phyloP scores from a whole-genome alignment of 1,140 invertebrate species.

The Saccostrea echinata region DNA sequence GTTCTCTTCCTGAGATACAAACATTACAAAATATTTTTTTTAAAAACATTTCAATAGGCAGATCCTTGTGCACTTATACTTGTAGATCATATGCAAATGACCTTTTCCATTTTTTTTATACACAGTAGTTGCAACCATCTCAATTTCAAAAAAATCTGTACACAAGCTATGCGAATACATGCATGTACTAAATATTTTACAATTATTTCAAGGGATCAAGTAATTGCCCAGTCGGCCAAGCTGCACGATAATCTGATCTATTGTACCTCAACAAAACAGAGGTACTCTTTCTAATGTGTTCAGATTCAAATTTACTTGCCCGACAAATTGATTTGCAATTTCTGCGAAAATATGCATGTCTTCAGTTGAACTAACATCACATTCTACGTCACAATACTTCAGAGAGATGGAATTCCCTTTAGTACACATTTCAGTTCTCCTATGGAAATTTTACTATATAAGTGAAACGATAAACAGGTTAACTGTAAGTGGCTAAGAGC shows the following conservation, averaged over 20 bases:
- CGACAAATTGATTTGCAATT: conserved; percentile 2
- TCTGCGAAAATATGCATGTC: background rate
- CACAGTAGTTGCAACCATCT: no score
- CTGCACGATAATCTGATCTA: background rate
- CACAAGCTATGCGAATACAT: no score
- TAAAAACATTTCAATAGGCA: no score
- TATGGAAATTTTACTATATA: background rate
- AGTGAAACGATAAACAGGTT: background rate
- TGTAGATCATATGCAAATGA: no score
- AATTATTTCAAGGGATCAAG: no score
- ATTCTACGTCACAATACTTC: background rate
- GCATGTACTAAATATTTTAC: no score
- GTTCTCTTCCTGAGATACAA: no score
- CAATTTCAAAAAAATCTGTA: no score
- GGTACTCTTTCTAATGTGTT: background rate
- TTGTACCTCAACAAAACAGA: background rate
- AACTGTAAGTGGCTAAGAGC: background rate
- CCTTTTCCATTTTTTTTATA: no score
- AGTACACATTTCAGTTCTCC: conserved; percentile 21
- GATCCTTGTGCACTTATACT: no score
- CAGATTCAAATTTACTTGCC: background rate
- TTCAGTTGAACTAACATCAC: background rate
- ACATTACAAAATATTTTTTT: no score
- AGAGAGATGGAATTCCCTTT: background rate
- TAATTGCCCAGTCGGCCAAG: no score